Conservation (phyloP, 2,113 vertebrate genomes). For the Gymnogyps californianus region DNA sequence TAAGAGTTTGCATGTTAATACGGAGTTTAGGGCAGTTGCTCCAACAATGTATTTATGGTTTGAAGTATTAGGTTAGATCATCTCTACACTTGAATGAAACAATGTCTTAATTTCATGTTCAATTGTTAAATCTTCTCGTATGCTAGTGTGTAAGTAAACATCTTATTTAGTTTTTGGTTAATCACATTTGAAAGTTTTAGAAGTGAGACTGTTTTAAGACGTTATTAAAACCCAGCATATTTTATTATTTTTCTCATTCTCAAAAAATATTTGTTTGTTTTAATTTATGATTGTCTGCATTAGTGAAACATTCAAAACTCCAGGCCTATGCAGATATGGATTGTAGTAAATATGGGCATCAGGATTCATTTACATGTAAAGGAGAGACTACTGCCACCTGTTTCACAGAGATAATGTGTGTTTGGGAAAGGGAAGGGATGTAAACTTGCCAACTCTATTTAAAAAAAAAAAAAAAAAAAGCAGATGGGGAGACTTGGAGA, state of each 20-base stretch:
- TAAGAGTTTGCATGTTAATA: background rate
- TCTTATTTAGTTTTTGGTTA: background rate
- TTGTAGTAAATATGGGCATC: conserved; percentile 46
- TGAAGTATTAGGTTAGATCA: background rate
- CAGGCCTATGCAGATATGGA: background rate
- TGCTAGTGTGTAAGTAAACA: background rate
- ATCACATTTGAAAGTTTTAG: background rate
- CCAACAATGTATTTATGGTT: background rate
- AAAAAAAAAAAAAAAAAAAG: conserved; percentile 44
- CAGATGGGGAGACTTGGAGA: conserved; percentile 52
- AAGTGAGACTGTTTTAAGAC: background rate
- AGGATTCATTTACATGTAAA: conserved; percentile 64
- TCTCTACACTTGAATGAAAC: background rate
- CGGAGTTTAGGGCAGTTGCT: background rate
- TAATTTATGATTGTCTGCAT: background rate
- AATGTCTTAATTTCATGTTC: background rate
- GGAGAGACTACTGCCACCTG: conserved; percentile 64
- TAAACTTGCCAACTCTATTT: conserved; percentile 61
- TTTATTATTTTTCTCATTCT: conserved; percentile 9
- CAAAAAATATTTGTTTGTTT: background rate
- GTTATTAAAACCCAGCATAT: background rate
- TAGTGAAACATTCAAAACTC: background rate
- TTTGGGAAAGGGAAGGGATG: conserved; percentile 56
- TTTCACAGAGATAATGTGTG: conserved; percentile 69
- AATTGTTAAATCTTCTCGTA: background rate